A percentile compares a stretch with the other conserved stretches of the same genome.
These are phyloP conservation scores for Thunnus thynnus DNA, from an alignment of 2,113 vertebrate species.

Conservation along the genomic window DNA sequence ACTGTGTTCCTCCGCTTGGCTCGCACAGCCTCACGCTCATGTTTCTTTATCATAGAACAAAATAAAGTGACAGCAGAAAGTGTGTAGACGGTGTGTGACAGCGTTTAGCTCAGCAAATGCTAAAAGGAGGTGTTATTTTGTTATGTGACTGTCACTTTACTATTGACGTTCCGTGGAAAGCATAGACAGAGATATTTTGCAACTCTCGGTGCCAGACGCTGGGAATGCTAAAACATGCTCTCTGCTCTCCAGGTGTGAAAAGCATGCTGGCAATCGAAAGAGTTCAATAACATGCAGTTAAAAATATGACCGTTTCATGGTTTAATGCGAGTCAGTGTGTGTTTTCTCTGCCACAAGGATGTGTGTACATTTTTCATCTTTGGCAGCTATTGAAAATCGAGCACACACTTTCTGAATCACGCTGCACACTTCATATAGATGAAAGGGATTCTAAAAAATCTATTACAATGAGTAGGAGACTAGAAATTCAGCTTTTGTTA, in stretches of 20 bases:
- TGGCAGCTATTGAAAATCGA: neutral
- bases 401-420: neutral
- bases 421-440: neutral
- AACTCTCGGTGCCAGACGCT: conserved; percentile 3
- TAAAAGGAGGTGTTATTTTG: conserved; percentile 4
- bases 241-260: conserved; percentile 46
- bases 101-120: neutral
- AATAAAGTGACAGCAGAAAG: neutral
- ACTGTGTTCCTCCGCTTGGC: conserved; percentile 20
- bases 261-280: conserved; percentile 17
- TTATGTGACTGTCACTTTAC: conserved; percentile 13
- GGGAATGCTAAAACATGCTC: neutral
- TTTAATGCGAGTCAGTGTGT: neutral
- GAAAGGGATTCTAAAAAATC: neutral
- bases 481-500: neutral
- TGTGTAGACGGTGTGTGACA: neutral
- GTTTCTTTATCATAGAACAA: conserved; percentile 3
- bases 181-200: conserved; percentile 11
- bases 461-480: neutral
- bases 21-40: neutral
- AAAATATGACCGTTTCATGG: neutral
- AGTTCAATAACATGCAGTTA: neutral
- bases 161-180: conserved; percentile 11
- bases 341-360: neutral
- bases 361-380: neutral